Evolutionary conservation across 1,140 invertebrate genomes (phyloP).

Genomic region (Sipha flava): DNA sequence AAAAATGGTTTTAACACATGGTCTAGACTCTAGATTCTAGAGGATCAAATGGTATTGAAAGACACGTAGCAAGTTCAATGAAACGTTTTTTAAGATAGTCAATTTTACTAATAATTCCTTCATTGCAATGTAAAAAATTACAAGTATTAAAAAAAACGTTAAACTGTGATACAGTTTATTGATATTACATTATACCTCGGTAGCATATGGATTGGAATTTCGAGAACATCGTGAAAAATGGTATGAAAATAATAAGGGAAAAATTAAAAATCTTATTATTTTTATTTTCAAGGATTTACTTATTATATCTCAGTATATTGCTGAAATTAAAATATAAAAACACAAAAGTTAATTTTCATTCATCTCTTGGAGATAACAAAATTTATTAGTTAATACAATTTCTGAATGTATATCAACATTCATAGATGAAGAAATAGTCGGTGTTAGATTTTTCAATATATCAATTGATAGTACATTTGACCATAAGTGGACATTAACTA

Average conservation of each 20-base stretch:
- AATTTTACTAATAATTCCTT: background rate
- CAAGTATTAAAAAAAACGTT: background rate
- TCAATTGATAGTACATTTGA: background rate
- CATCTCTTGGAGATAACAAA: background rate
- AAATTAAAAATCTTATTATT: background rate
- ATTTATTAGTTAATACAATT: background rate
- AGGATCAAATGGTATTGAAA: background rate
- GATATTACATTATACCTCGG: background rate
- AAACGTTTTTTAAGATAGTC: background rate
- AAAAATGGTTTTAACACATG: background rate
- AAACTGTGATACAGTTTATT: background rate
- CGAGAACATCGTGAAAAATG: background rate
- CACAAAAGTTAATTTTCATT: background rate
- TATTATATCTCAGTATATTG: background rate
- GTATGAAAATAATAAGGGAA: background rate
- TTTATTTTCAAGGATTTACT: background rate
- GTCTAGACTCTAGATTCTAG: too few species aligned
- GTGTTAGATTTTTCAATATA: background rate
- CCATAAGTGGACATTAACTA: too few species aligned
- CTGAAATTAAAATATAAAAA: background rate
- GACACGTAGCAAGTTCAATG: background rate
- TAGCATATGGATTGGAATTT: background rate
- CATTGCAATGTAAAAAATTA: background rate
- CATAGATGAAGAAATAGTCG: background rate
- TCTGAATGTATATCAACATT: background rate